Evolutionary conservation across 2,888 invertebrate genomes (phyloP), one percentile per base, ranked within the genome.

Genomic region (Troilus luridus): DNA sequence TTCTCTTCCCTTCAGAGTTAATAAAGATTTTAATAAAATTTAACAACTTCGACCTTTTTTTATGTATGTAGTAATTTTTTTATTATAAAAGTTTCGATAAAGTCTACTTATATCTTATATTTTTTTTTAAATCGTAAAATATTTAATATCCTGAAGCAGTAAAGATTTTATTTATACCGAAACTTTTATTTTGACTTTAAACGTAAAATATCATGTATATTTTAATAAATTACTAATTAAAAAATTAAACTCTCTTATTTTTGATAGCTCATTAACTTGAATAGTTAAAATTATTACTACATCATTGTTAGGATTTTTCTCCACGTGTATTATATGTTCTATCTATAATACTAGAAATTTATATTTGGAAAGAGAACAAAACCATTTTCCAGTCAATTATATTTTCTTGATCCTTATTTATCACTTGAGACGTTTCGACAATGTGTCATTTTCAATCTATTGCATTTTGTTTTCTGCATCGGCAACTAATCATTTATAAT

Each of bases 21-120:
- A 77, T 77, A 77, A 77, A 41, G 72, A 77, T 77, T 77, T 77
- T 77, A 77, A 77, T 77, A 77, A 77, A 41, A 77, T 77, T 77
- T 77, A 77, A 77, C 72, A 77, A 77, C 72, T 77, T 77, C 27
- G 41, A 77, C 27, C 17, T 77, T 77, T 77, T n/a, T 72, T 77
- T 77, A 77, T 77, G 72, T 9, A 8, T 77, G 72, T 19, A 17
- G 72, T 77, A 77, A 77, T 77, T 77, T 77, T 41, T 77, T 77
- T 77, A 77, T 77, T 77, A 41, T 77, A 77, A 77, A 77, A 77
- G 72, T 77, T 77, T 77, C 6, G 67, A 24, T 24, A 67, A 67
- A 67, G 67, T 11, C 11, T 67, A 17, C 72, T 77, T 77, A 77
- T 24, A 77, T 24, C 24, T 11, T 67, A 24, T 67, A 24, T 67